Evolutionary conservation across 2,113 vertebrate genomes (phyloP).

Genomic region (Cariama cristata): DNA sequence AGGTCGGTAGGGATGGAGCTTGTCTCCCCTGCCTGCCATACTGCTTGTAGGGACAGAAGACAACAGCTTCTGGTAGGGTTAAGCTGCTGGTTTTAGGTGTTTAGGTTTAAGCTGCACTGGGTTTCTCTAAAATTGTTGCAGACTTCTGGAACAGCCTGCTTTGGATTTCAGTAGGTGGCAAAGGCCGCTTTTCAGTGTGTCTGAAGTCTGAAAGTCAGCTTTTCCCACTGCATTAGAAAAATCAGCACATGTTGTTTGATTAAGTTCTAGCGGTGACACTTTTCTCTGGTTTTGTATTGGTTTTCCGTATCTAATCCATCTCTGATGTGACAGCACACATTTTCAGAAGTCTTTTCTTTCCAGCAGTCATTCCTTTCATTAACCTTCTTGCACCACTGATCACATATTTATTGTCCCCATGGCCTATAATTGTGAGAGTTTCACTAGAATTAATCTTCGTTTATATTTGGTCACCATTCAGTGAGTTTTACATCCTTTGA

Average conservation of each 20-base stretch:
- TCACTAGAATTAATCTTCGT: constrained; percentile 66
- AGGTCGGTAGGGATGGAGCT: background rate
- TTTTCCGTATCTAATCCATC: constrained; percentile 22
- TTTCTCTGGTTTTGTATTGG: background rate
- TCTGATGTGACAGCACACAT: constrained; percentile 37
- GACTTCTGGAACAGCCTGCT: background rate
- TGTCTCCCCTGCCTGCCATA: background rate
- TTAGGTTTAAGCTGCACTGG: background rate
- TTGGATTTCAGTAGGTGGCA: background rate
- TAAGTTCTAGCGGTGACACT: constrained; percentile 17
- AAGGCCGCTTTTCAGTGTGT: background rate
- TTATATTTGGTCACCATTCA: constrained; percentile 71
- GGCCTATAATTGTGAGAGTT: constrained; percentile 16
- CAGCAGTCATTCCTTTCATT: constrained; percentile 63
- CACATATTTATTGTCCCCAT: constrained; percentile 68
- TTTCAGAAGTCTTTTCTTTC: background rate
- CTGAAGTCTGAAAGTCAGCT: background rate
- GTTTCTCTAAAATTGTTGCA: background rate
- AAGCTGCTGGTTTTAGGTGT: background rate
- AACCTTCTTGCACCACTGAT: constrained; percentile 80
- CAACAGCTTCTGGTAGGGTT: background rate
- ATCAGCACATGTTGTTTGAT: constrained; percentile 31
- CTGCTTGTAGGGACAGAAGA: background rate
- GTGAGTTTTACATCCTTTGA: constrained; percentile 59
- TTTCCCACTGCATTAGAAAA: constrained; percentile 22